Percentiles rank a stretch among this genome's conserved stretches.
Conservation (phyloP, 2,888 invertebrate genomes). For the Phaedon cochleariae region DNA sequence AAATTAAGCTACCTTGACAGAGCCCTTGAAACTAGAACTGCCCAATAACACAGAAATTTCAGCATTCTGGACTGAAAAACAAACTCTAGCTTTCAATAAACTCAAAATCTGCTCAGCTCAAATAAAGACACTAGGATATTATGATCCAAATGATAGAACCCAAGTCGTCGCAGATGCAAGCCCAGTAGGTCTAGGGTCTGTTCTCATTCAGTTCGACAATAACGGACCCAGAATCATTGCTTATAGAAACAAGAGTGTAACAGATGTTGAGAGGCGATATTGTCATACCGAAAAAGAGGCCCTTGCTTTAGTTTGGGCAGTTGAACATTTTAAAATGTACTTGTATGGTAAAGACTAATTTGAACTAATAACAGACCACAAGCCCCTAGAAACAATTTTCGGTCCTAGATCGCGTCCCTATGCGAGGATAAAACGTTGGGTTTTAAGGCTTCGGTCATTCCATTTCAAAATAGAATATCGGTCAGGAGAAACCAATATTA, state of each 20-base stretch:
- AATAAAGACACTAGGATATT: background rate
- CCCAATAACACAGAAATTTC: background rate
- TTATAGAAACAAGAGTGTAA: slow-evolving; percentile 34
- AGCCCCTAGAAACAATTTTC: slow-evolving; percentile 53
- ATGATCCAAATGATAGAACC: background rate
- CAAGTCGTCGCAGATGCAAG: background rate
- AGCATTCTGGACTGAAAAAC: background rate
- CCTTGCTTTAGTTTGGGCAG: slow-evolving; percentile 57
- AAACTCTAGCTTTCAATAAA: background rate
- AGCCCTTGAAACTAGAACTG: background rate
- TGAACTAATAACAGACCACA: slow-evolving; percentile 47
- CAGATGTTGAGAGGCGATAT: slow-evolving; percentile 36
- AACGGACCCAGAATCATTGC: background rate
- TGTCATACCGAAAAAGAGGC: slow-evolving; percentile 53
- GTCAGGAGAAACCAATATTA: too few relatives aligned
- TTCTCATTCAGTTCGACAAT: background rate
- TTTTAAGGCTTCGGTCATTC: slow-evolving; percentile 23
- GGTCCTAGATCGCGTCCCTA: slow-evolving; percentile 42
- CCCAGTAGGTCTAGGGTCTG: background rate
- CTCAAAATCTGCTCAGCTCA: background rate
- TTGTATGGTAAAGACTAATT: slow-evolving; percentile 39
- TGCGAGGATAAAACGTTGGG: slow-evolving; percentile 31
- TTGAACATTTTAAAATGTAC: slow-evolving; percentile 47
- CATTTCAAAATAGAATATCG: slow-evolving; percentile 19
- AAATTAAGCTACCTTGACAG: slow-evolving; percentile 43